phyloP scores from a whole-genome alignment of 2,113 vertebrate genomes.

The Xyrauchen texanus region DNA sequence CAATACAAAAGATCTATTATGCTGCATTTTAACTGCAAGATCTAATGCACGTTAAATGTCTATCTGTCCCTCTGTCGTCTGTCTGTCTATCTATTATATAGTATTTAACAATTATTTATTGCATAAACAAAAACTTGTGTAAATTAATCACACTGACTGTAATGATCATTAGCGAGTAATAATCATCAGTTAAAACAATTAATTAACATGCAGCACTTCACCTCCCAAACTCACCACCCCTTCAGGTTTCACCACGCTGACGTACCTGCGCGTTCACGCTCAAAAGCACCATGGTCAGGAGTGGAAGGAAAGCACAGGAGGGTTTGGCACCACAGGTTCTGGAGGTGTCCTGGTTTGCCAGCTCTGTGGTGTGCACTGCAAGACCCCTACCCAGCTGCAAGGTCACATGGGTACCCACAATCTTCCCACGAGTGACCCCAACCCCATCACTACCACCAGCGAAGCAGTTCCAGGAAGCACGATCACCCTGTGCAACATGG shows the following conservation, averaged over 20 bases:
- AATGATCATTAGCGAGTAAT: no score
- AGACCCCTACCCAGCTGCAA: slow-evolving; percentile 90
- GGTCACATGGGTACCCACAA: slow-evolving; percentile 86
- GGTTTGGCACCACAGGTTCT: slow-evolving; percentile 73
- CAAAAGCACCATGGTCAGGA: slow-evolving; percentile 92
- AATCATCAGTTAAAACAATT: no score
- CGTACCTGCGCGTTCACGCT: slow-evolving; percentile 87
- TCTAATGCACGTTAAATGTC: no score
- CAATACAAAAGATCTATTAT: no score
- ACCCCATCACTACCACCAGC: slow-evolving; percentile 61
- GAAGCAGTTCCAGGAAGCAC: slow-evolving; percentile 64
- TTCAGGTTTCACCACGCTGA: slow-evolving; percentile 77
- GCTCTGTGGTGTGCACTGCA: slow-evolving; percentile 89
- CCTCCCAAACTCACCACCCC: slow-evolving; percentile 1
- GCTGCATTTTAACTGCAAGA: no score
- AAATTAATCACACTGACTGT: no score
- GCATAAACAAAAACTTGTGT: no score
- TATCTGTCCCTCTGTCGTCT: no score
- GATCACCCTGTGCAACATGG: slow-evolving; percentile 73
- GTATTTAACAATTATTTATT: no score
- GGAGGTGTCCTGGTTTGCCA: slow-evolving; percentile 87
- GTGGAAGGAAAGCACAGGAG: slow-evolving; percentile 79
- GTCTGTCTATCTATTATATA: no score
- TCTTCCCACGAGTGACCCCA: slow-evolving; percentile 44
- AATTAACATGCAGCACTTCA: no score